Conservation (phyloP, 1,140 invertebrate genomes). For the Halesus radiatus region DNA sequence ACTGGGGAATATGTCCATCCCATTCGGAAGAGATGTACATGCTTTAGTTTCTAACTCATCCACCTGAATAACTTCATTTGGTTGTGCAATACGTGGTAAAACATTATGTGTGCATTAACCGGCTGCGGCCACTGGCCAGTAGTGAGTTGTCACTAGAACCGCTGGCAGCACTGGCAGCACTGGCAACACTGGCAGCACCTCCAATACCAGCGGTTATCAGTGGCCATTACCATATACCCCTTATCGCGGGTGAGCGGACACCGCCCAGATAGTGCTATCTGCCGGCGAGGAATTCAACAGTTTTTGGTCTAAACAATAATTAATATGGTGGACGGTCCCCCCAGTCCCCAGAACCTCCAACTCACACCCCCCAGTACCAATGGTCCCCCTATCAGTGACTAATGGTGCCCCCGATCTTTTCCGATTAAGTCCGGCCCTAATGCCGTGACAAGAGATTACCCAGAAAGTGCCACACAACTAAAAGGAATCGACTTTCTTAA, state of each 20-base stretch:
- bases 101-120: background rate
- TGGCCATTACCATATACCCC: background rate
- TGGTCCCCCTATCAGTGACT: constrained; percentile 45
- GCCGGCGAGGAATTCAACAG: constrained; percentile 34
- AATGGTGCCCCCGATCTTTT: constrained; percentile 41
- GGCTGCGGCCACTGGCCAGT: background rate
- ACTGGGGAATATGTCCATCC: too few species aligned
- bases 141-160: too few species aligned
- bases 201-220: background rate
- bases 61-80: too few species aligned
- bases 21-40: too few species aligned
- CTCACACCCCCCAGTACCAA: too few species aligned
- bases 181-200: too few species aligned
- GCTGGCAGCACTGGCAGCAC: too few species aligned
- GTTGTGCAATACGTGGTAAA: too few species aligned
- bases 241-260: constrained; percentile 18
- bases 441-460: constrained; percentile 30
- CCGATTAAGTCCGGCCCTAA: constrained; percentile 35
- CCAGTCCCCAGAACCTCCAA: too few species aligned
- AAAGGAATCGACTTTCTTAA: background rate
- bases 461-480: constrained; percentile 15
- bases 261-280: constrained; percentile 34
- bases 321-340: constrained; percentile 42
- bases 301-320: constrained; percentile 47
- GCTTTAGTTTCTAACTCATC: too few species aligned